Evolutionary conservation across 1,140 invertebrate genomes (phyloP).

Genomic region (Hirudo medicinalis): DNA sequence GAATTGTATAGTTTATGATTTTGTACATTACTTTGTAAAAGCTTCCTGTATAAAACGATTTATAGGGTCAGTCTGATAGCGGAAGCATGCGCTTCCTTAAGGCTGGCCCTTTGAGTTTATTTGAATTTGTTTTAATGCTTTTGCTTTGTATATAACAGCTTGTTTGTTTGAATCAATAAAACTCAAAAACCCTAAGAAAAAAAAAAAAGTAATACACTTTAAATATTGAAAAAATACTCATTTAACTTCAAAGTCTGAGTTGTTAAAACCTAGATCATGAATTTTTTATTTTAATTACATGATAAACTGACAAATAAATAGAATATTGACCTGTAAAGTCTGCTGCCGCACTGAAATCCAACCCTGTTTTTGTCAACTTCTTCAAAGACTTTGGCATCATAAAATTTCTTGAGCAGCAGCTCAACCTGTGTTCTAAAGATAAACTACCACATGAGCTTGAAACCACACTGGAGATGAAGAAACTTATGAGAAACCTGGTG

Average conservation of each 20-base stretch:
- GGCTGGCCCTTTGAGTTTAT: too few relatives aligned
- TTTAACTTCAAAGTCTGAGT: background rate
- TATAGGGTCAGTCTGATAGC: too few relatives aligned
- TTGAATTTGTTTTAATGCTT: too few relatives aligned
- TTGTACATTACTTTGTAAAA: too few relatives aligned
- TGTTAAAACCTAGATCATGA: background rate
- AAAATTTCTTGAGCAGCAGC: slow-evolving; percentile 3
- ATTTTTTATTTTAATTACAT: background rate
- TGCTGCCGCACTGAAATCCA: background rate
- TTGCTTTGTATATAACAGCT: too few relatives aligned
- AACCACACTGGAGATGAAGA: background rate
- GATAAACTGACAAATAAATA: background rate
- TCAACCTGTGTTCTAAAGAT: background rate
- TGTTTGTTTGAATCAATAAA: too few relatives aligned
- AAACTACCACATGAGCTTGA: background rate
- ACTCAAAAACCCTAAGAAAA: too few relatives aligned
- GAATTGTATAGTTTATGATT: too few relatives aligned
- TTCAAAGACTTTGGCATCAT: slow-evolving; percentile 1
- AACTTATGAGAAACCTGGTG: background rate
- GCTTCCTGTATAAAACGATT: too few relatives aligned
- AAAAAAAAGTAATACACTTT: too few relatives aligned
- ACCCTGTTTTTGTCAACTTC: slow-evolving; percentile 3
- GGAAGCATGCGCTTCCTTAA: too few relatives aligned
- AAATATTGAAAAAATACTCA: too few relatives aligned
- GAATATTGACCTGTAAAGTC: background rate